Conservation (phyloP, 2,888 invertebrate species). For the Malachius bipustulatus region DNA sequence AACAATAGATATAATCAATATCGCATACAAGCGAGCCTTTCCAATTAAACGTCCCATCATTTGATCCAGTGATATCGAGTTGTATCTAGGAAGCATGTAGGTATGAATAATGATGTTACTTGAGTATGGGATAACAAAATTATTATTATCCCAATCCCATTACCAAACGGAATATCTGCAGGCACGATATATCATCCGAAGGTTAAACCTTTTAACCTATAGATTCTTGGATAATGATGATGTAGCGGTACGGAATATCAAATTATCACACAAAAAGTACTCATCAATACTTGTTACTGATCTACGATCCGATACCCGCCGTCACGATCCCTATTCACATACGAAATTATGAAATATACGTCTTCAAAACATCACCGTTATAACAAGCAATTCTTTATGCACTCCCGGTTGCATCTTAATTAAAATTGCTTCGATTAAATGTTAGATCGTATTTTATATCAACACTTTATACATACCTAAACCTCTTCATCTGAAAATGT, state of each 20-base stretch:
- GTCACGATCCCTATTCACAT: conserved; percentile 7
- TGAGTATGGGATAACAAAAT: conserved; percentile 1
- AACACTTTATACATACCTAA: too few species aligned
- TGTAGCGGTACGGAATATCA: conserved; percentile 28
- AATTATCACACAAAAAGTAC: conserved; percentile 30
- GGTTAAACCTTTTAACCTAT: conserved; percentile 32
- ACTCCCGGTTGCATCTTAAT: too few species aligned
- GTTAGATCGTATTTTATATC: too few species aligned
- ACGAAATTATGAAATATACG: too few species aligned
- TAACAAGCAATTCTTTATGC: too few species aligned
- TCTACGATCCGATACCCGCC: conserved; percentile 20
- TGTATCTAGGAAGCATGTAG: conserved; percentile 4
- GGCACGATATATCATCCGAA: conserved; percentile 25
- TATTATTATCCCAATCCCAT: conserved; percentile 5
- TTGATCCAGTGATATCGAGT: too few species aligned
- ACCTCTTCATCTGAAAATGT: too few species aligned
- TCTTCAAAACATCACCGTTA: too few species aligned
- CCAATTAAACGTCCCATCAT: too few species aligned
- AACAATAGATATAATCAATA: too few species aligned
- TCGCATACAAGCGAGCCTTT: too few species aligned
- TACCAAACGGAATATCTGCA: conserved; percentile 12
- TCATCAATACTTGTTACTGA: conserved; percentile 27
- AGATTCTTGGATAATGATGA: conserved; percentile 31
- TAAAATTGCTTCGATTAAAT: too few species aligned
- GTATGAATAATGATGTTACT: conserved; percentile 11